Conservation (phyloP, 2,113 vertebrate genomes). For the Pterocles orientalis region DNA sequence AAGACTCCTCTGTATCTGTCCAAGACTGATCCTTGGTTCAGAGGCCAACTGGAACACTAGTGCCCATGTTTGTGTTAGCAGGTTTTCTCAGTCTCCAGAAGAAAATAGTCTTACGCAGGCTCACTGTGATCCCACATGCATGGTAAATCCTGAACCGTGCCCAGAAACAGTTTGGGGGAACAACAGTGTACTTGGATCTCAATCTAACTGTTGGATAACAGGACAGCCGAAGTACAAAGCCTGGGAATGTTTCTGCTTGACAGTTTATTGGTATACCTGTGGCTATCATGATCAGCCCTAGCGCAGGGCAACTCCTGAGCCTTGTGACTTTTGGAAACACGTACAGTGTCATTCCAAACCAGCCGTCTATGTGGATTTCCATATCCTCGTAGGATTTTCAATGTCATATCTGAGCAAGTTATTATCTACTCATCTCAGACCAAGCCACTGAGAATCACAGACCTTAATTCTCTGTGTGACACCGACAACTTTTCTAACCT, state of each 20-base stretch:
- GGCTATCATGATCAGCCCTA: not conserved
- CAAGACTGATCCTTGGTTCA: not conserved
- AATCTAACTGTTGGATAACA: not conserved
- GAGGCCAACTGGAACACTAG: no score
- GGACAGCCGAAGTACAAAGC: not conserved
- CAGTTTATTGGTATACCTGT: accelerated
- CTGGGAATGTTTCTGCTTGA: not conserved
- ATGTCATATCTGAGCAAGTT: not conserved
- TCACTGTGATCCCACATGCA: not conserved
- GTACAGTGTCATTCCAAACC: not conserved
- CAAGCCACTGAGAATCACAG: not conserved
- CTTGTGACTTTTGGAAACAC: not conserved
- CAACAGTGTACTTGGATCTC: not conserved
- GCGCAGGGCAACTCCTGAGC: not conserved
- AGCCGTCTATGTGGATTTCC: not conserved
- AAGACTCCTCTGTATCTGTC: not conserved
- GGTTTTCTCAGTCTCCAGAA: not conserved
- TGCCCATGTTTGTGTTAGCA: not conserved
- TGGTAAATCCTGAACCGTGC: not conserved
- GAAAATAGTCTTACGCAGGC: accelerated
- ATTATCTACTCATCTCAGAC: not conserved
- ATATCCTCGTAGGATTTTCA: not conserved
- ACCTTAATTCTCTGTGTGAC: not conserved
- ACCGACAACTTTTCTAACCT: not conserved
- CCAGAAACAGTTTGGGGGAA: not conserved